Evolutionary conservation across 2,113 vertebrate genomes (phyloP).

Genomic region (Vombatus ursinus): DNA sequence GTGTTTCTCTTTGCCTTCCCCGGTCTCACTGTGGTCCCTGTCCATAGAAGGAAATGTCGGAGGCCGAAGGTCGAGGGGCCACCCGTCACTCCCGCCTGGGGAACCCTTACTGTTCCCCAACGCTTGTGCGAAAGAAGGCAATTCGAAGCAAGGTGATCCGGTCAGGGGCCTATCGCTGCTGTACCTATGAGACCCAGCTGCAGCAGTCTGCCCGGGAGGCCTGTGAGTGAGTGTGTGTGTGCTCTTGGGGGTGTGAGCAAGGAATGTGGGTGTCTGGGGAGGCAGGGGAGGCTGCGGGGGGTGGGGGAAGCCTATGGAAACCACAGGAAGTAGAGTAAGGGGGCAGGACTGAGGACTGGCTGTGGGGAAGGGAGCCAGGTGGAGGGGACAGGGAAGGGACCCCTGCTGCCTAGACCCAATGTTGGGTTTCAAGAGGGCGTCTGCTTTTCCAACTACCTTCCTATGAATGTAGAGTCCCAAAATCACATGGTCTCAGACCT

Average conservation of each 20-base stretch:
- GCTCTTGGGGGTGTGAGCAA: background rate
- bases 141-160: conserved; percentile 94
- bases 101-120: conserved; percentile 89
- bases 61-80: conserved; percentile 61
- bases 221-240: conserved; percentile 74
- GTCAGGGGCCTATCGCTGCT: conserved; percentile 95
- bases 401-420: background rate
- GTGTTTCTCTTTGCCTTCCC: background rate
- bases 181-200: conserved; percentile 88
- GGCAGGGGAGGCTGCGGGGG: background rate
- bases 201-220: conserved; percentile 87
- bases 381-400: too few species aligned
- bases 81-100: conserved; percentile 76
- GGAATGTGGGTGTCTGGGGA: too few species aligned
- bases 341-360: background rate
- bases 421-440: background rate
- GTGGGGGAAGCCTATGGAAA: too few species aligned
- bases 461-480: background rate
- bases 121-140: conserved; percentile 93
- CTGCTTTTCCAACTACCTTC: too few species aligned
- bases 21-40: background rate
- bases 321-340: background rate
- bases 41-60: conserved; percentile 74
- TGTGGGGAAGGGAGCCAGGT: background rate
- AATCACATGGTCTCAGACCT: background rate